A percentile compares a stretch with the other conserved stretches of the same genome.
These are phyloP conservation scores for Hyphantria cunea DNA, from an alignment of 1,140 invertebrate genomes.

Conservation along the genomic window DNA sequence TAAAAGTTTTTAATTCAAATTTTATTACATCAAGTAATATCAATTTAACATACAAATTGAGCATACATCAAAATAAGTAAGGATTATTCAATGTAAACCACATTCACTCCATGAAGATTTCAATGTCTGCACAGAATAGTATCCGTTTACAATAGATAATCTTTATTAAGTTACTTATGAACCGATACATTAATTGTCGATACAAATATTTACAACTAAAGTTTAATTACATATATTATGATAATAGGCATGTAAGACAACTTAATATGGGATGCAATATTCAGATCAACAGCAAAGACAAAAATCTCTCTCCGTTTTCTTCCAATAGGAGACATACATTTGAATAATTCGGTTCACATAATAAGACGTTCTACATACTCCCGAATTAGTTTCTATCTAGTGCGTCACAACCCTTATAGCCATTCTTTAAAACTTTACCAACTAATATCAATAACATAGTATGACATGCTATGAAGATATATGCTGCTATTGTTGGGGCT, in stretches of 20 bases:
- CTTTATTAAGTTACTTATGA: constrained; percentile 3
- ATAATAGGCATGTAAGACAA: neutral
- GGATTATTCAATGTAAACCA: constrained; percentile 13
- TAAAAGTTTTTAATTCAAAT: constrained; percentile 39
- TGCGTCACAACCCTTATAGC: constrained; percentile 27
- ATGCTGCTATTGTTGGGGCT: too few relatives aligned
- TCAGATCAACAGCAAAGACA: constrained; percentile 22
- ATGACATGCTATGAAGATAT: neutral
- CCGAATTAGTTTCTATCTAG: constrained; percentile 23
- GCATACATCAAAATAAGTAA: constrained; percentile 22
- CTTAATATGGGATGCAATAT: constrained; percentile 12
- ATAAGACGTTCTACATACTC: constrained; percentile 9
- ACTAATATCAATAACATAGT: neutral
- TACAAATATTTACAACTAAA: constrained; percentile 20
- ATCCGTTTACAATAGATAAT: constrained; percentile 20
- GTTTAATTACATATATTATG: neutral
- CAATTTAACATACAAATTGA: constrained; percentile 45
- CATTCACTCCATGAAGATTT: neutral
- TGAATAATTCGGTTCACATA: constrained; percentile 21
- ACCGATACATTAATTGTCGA: neutral
- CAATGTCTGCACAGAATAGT: too few relatives aligned
- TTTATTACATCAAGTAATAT: constrained; percentile 62
- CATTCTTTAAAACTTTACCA: constrained; percentile 21
- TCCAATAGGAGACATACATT: constrained; percentile 8
- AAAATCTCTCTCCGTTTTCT: neutral